Evolutionary conservation across 2,888 invertebrate species (phyloP), one percentile per base, ranked within the genome.

Genomic region (Cryptocephalus moraei): DNA sequence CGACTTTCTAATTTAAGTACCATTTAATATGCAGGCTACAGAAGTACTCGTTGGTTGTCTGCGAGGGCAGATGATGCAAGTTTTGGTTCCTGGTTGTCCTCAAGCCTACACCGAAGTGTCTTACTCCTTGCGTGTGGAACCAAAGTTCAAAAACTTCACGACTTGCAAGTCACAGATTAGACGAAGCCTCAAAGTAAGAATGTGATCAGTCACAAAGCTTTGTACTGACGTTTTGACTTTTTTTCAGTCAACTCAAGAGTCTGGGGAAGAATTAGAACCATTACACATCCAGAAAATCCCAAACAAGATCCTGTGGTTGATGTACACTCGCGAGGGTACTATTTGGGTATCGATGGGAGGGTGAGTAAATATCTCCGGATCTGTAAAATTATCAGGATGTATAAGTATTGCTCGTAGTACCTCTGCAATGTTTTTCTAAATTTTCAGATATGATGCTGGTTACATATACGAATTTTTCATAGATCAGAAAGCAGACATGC

Each of bases 331-430:
- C 1, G 66, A 70, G 2, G 63, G 73, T 14, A 77, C 75, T 1
- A 67, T 83, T 46, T 80, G 80, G 78, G 54, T 82, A 0, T 79
- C 80, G 0, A 73, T 82, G 72, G 74, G 71, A 2, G 83, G 80
- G 56, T 22, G 22, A 22, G 22, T 22, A 22, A 22, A 22, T 22
- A 22, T n/a, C n/a, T n/a, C n/a, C n/a, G n/a, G n/a, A n/a, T n/a
- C n/a, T n/a, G n/a, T n/a, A n/a, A n/a, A n/a, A n/a, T n/a, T n/a
- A n/a, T n/a, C n/a, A n/a, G n/a, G n/a, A n/a, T n/a, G n/a, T n/a
- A n/a, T n/a, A n/a, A n/a, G n/a, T n/a, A n/a, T n/a, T n/a, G n/a
- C n/a, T n/a, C n/a, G n/a, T n/a, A n/a, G n/a, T n/a, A n/a, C n/a
- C n/a, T n/a, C n/a, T n/a, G n/a, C n/a, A n/a, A n/a, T n/a, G n/a